Conservation (phyloP, 2,888 invertebrate species). For the Ecliptopera silaceata region DNA sequence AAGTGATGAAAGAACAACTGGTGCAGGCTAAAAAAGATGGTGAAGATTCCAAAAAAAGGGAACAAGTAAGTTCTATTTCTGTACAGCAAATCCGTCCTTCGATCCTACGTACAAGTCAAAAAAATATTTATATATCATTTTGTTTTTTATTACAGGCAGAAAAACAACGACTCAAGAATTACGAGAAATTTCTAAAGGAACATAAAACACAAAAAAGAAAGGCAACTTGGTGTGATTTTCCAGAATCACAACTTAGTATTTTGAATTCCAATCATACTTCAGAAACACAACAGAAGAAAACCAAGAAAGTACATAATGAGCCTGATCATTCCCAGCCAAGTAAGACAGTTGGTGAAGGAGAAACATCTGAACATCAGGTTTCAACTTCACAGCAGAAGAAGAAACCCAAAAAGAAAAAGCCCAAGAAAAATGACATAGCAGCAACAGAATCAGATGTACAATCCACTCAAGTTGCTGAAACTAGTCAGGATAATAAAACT, state of each 20-base stretch:
- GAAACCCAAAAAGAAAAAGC: conserved; percentile 40
- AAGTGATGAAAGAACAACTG: conserved; percentile 86
- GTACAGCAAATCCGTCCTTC: no score
- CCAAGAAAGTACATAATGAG: conserved; percentile 3
- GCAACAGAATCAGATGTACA: conserved; percentile 12
- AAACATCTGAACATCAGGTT: conserved; percentile 24
- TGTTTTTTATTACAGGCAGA: conserved; percentile 63
- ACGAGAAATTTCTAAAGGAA: conserved; percentile 78
- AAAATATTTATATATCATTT: background rate
- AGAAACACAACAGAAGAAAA: conserved; percentile 13
- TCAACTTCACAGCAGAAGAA: conserved; percentile 9
- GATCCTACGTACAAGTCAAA: background rate
- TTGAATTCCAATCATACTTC: conserved; percentile 14
- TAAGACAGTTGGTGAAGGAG: no score
- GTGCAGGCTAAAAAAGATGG: conserved; percentile 75
- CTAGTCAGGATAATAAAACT: conserved; percentile 11
- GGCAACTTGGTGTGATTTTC: conserved; percentile 83
- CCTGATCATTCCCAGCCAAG: background rate
- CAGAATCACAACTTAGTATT: conserved; percentile 48
- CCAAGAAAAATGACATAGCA: conserved; percentile 33
- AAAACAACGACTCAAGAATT: conserved; percentile 75
- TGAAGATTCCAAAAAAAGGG: conserved; percentile 65
- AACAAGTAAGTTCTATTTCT: conserved; percentile 63
- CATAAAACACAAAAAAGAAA: conserved; percentile 70
- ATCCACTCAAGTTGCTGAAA: conserved; percentile 34